Evolutionary conservation across 2,113 vertebrate genomes (phyloP).

Genomic region (Takifugu flavidus): DNA sequence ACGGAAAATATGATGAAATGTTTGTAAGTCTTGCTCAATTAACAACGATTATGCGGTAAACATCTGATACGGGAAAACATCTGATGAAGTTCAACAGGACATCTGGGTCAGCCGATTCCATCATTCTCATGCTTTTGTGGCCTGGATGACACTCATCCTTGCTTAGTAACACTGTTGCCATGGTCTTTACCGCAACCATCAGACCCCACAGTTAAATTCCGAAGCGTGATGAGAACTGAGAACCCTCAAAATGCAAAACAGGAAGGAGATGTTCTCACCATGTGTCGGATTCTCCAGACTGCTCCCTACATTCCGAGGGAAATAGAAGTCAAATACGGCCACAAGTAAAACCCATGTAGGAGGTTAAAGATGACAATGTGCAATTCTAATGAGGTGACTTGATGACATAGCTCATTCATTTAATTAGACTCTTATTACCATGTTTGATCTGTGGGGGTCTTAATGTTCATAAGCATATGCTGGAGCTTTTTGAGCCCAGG

Average conservation of each 20-base stretch:
- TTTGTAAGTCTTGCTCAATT: too few species aligned
- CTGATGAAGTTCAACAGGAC: conserved; percentile 3
- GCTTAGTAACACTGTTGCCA: conserved; percentile 70
- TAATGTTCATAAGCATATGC: too few species aligned
- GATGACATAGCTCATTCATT: background rate
- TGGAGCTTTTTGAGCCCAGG: too few species aligned
- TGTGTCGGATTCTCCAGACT: too few species aligned
- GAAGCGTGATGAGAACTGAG: conserved; percentile 62
- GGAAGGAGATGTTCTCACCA: background rate
- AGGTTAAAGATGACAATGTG: conserved; percentile 12
- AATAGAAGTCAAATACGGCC: too few species aligned
- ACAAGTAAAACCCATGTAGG: too few species aligned
- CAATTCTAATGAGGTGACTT: conserved; percentile 16
- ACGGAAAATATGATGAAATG: too few species aligned
- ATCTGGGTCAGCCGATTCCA: conserved; percentile 23
- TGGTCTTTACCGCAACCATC: conserved; percentile 56
- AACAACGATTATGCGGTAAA: background rate
- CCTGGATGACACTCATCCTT: conserved; percentile 33
- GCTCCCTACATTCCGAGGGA: too few species aligned
- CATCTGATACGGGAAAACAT: background rate
- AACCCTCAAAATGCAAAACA: conserved; percentile 60
- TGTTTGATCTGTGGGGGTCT: too few species aligned
- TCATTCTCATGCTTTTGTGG: conserved; percentile 23
- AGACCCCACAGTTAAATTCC: conserved; percentile 48
- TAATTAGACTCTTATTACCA: background rate